Conservation (phyloP, 1,140 invertebrate species). For the Teleogryllus occipitalis region DNA sequence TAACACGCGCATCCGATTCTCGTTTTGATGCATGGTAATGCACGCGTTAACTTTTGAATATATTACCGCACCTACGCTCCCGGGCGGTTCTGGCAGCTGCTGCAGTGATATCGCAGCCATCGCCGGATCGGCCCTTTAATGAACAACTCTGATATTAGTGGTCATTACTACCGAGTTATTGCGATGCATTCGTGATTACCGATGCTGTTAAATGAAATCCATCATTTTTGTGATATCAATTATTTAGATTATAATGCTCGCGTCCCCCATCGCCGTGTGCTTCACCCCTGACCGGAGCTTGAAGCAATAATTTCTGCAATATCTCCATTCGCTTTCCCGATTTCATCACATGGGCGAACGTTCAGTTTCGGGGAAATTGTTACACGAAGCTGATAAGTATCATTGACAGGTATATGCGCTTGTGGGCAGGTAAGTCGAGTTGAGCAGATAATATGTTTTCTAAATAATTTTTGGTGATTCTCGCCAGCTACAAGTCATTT, state of each 20-base stretch:
- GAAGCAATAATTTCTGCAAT: neutral
- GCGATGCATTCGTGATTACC: neutral
- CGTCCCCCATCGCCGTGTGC: neutral
- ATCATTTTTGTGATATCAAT: constrained; percentile 1
- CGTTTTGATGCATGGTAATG: neutral
- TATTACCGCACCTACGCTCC: neutral
- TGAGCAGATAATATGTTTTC: no score
- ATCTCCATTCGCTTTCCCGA: neutral
- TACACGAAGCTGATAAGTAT: neutral
- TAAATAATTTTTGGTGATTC: no score
- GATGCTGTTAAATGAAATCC: neutral
- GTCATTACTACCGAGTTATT: neutral
- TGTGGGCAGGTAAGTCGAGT: neutral
- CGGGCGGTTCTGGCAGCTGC: neutral
- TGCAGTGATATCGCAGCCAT: neutral
- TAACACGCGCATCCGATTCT: neutral
- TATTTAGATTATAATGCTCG: neutral
- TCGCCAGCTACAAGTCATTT: no score
- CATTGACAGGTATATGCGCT: neutral
- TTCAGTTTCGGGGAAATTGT: neutral
- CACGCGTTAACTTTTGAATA: neutral
- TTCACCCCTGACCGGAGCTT: neutral
- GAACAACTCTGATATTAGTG: constrained; percentile 1
- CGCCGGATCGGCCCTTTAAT: neutral
- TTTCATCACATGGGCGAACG: neutral